These are phyloP conservation scores for Shinisaurus crocodilurus DNA, from an alignment of 2,113 vertebrate genomes.

Conservation along the genomic window DNA sequence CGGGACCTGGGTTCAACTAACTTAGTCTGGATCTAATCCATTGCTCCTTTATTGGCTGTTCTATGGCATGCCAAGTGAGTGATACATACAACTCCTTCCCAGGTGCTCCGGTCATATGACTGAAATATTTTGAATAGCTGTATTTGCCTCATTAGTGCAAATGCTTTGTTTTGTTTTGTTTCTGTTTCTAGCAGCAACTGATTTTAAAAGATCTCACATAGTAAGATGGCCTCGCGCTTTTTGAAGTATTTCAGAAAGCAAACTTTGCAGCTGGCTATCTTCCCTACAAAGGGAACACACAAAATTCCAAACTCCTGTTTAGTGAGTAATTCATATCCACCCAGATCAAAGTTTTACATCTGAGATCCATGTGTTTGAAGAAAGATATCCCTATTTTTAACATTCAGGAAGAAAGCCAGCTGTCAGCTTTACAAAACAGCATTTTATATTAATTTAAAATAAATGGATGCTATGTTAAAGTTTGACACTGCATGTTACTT, in stretches of 20 bases:
- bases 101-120: too few relatives aligned
- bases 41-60: too few relatives aligned
- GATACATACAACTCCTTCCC: too few relatives aligned
- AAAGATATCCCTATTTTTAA: not conserved
- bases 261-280: not conserved
- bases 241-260: conserved; percentile 35
- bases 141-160: too few relatives aligned
- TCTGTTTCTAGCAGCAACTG: not conserved
- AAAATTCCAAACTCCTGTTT: not conserved
- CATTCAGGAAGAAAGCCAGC: not conserved
- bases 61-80: too few relatives aligned
- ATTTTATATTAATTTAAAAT: not conserved
- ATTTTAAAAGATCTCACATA: not conserved
- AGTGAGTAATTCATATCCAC: not conserved
- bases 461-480: not conserved
- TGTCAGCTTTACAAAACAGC: conserved; percentile 1
- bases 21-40: too few relatives aligned
- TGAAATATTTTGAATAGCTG: too few relatives aligned
- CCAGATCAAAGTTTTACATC: not conserved
- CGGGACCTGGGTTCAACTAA: too few relatives aligned
- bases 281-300: not conserved
- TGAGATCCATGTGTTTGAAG: not conserved
- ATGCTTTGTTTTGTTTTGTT: not conserved
- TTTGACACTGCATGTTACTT: too few relatives aligned
- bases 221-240: conserved; percentile 20